phyloP scores from a whole-genome alignment of 2,797 vertebrate genomes.

The Gastrophryne carolinensis region DNA sequence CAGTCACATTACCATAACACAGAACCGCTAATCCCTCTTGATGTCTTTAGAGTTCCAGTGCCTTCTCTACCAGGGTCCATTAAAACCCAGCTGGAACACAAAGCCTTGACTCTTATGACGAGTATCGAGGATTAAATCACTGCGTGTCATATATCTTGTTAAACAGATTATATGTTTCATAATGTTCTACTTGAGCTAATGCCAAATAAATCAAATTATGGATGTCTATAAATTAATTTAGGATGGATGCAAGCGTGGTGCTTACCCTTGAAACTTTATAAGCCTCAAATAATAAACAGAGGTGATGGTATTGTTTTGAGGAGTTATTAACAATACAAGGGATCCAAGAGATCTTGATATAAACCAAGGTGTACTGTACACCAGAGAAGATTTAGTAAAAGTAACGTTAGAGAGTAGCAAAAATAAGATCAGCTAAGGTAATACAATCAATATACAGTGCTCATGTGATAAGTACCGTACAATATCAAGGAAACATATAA shows the following conservation, averaged over 20 bases:
- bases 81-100: constrained; percentile 26
- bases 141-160: constrained; percentile 13
- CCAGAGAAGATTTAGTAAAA: too few relatives aligned
- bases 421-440: too few relatives aligned
- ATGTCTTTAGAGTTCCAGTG: background rate
- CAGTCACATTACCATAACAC: background rate
- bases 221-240: constrained; percentile 6
- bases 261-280: background rate
- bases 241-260: background rate
- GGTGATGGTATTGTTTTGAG: background rate
- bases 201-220: background rate
- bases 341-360: too few relatives aligned
- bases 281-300: background rate
- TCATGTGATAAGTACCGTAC: too few relatives aligned
- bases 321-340: too few relatives aligned
- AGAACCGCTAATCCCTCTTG: constrained; percentile 20
- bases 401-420: too few relatives aligned
- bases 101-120: constrained; percentile 17
- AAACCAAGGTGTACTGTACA: too few relatives aligned
- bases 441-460: too few relatives aligned
- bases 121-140: constrained; percentile 11
- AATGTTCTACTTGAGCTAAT: constrained; percentile 6
- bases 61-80: constrained; percentile 13
- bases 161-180: constrained; percentile 26
- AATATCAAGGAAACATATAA: too few relatives aligned